Conservation (phyloP, 2,888 invertebrate species). For the Drosophila mayaguana region DNA sequence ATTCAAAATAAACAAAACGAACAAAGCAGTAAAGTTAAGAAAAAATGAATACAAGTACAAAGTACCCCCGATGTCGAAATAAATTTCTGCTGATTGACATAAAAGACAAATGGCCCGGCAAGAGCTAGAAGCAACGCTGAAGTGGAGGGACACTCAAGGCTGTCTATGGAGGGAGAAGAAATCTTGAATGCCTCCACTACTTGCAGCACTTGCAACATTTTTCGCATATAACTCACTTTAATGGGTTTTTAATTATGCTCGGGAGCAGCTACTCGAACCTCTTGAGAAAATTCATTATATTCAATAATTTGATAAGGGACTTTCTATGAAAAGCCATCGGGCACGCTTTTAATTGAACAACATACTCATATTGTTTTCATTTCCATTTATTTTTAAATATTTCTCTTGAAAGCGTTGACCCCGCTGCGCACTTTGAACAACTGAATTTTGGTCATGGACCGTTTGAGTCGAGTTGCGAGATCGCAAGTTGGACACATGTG, state of each 20-base stretch:
- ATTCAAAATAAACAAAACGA: constrained; percentile 34
- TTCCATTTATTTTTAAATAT: constrained; percentile 22
- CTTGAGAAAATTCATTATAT: constrained; percentile 53
- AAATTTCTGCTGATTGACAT: constrained; percentile 64
- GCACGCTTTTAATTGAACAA: constrained; percentile 22
- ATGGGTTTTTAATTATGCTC: constrained; percentile 66
- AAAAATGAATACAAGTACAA: constrained; percentile 6
- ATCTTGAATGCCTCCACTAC: constrained; percentile 20
- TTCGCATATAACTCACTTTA: constrained; percentile 43
- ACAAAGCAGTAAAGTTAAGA: constrained; percentile 7
- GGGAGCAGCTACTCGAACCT: constrained; percentile 42
- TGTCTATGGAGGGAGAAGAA: not conserved
- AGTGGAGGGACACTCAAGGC: constrained; percentile 33
- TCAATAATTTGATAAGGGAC: constrained; percentile 64
- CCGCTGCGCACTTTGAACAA: constrained; percentile 60
- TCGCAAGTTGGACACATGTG: constrained; percentile 56
- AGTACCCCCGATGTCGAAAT: constrained; percentile 41
- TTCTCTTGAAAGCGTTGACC: constrained; percentile 59
- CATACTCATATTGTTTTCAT: constrained; percentile 16
- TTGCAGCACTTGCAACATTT: constrained; percentile 39
- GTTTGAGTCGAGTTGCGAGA: constrained; percentile 57
- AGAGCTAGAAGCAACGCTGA: constrained; percentile 13
- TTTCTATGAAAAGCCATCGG: constrained; percentile 27
- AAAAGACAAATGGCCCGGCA: constrained; percentile 44
- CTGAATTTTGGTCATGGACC: constrained; percentile 67